These are phyloP conservation scores for Oryctes rhinoceros DNA, from an alignment of 1,140 invertebrate genomes.

Conservation along the genomic window DNA sequence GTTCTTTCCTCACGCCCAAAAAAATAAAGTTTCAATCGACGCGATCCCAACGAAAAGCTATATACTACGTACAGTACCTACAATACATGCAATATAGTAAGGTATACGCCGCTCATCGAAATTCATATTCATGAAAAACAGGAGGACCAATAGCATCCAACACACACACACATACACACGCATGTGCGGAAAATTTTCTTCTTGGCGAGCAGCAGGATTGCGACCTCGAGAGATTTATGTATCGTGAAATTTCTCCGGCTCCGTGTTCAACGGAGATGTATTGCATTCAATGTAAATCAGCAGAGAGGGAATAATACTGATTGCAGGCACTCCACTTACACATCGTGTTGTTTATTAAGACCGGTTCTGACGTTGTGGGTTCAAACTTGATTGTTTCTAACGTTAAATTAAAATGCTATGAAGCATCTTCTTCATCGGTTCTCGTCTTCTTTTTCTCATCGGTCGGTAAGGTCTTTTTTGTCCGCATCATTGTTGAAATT, in stretches of 20 bases:
- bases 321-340: conserved; percentile 37
- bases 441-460: conserved; percentile 4
- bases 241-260: conserved; percentile 54
- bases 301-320: conserved; percentile 53
- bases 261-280: conserved; percentile 55
- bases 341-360: conserved; percentile 33
- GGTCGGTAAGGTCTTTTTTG: conserved; percentile 28
- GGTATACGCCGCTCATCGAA: conserved; percentile 8
- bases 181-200: neutral
- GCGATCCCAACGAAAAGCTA: neutral
- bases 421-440: conserved; percentile 25
- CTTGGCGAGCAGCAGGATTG: conserved; percentile 39
- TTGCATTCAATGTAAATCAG: conserved; percentile 57
- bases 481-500: conserved; percentile 3
- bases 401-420: conserved; percentile 37
- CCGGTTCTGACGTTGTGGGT: conserved; percentile 34
- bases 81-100: neutral
- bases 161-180: neutral
- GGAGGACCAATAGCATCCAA: conserved; percentile 31
- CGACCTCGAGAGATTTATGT: conserved; percentile 54
- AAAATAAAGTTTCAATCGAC: conserved; percentile 31
- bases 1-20: conserved; percentile 29
- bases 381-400: conserved; percentile 37
- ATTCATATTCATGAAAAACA: conserved; percentile 47
- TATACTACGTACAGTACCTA: neutral